These are phyloP conservation scores for Nanorana parkeri DNA, from an alignment of 2,113 vertebrate genomes.

Conservation along the genomic window DNA sequence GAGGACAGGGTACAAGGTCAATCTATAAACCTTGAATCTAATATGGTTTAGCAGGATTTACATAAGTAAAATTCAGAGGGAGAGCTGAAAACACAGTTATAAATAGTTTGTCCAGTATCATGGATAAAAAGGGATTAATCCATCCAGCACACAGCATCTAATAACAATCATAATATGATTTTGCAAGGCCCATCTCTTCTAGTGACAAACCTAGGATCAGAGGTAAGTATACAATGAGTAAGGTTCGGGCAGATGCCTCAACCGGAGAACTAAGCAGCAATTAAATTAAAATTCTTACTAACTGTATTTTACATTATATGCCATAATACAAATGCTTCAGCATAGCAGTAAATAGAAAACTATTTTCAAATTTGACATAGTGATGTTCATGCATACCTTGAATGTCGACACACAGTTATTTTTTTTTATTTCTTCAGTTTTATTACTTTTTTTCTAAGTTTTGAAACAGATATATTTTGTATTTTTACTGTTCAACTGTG, in stretches of 20 bases:
- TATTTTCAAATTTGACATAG: no score
- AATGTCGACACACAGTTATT: no score
- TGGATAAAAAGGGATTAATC: neutral
- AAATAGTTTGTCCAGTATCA: neutral
- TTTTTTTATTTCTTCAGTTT: no score
- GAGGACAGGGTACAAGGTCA: slow-evolving; percentile 31
- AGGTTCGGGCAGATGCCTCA: neutral
- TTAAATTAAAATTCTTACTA: neutral
- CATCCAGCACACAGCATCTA: neutral
- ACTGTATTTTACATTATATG: neutral
- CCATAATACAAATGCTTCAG: neutral
- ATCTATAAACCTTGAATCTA: slow-evolving; percentile 12
- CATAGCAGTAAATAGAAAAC: no score
- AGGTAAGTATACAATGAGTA: neutral
- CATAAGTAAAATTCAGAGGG: neutral
- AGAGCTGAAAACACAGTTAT: slow-evolving; percentile 18
- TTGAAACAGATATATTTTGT: no score
- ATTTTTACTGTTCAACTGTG: no score
- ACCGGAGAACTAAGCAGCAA: neutral
- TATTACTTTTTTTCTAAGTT: no score
- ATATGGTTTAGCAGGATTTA: slow-evolving; percentile 7
- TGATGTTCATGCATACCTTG: no score
- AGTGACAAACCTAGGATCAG: neutral
- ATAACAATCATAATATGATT: neutral
- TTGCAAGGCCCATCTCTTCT: neutral